Conservation (phyloP, 2,797 vertebrate genomes). For the Tangara arthus region DNA sequence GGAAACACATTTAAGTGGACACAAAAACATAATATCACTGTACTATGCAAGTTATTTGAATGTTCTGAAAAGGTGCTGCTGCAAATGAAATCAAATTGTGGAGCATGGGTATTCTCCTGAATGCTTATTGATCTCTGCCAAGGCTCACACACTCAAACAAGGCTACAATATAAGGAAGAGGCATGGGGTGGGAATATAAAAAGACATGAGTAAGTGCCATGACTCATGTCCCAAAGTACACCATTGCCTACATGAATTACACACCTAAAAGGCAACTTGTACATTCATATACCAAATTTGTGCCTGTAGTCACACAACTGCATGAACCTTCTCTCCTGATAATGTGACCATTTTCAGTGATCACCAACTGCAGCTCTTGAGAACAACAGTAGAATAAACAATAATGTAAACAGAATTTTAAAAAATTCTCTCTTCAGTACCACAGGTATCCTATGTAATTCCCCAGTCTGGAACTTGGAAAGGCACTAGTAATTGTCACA, state of each 20-base stretch:
- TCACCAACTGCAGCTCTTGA: not conserved
- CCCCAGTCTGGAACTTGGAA: not conserved
- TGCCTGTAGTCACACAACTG: not conserved
- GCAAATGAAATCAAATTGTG: not conserved
- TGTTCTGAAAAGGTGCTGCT: not conserved
- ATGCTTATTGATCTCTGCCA: not conserved
- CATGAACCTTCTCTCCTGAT: not conserved
- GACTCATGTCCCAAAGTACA: slow-evolving; percentile 37
- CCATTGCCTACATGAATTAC: slow-evolving; percentile 19
- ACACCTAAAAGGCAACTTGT: not conserved
- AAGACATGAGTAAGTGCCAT: slow-evolving; percentile 42
- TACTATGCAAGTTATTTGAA: not conserved
- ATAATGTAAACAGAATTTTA: fast-evolving
- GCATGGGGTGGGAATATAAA: slow-evolving; percentile 28
- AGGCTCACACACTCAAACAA: not conserved
- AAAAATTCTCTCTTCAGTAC: not conserved
- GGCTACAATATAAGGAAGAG: not conserved
- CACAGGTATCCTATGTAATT: not conserved
- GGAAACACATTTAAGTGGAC: not conserved
- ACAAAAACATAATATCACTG: not conserved
- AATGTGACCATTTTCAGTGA: not conserved
- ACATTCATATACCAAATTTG: not conserved
- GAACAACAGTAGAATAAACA: not conserved
- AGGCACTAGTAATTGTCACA: not conserved
- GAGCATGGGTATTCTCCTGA: not conserved